phyloP scores from a whole-genome alignment of 2,113 vertebrate genomes.

The Anoplopoma fimbria region DNA sequence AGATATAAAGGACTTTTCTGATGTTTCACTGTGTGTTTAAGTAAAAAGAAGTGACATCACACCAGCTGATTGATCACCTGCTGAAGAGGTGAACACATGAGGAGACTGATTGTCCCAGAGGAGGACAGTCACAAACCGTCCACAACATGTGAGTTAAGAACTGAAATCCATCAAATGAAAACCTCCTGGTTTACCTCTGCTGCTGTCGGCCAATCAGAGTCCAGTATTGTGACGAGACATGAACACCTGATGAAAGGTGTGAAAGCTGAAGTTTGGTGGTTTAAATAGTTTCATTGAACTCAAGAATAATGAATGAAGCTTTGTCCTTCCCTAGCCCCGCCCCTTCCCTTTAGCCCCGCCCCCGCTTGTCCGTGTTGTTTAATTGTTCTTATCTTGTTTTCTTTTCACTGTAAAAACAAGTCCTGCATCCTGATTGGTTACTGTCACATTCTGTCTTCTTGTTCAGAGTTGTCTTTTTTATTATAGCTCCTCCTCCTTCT shows the following conservation, averaged over 20 bases:
- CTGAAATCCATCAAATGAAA: background rate
- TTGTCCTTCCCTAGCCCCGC: background rate
- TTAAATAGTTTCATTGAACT: background rate
- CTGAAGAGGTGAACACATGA: background rate
- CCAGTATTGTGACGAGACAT: background rate
- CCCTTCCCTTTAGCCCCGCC: background rate
- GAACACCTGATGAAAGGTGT: no score
- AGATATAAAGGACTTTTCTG: conserved; percentile 30
- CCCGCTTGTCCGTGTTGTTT: background rate
- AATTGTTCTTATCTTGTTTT: conserved; percentile 4
- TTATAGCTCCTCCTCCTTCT: background rate
- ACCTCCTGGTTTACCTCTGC: background rate
- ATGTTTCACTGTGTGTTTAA: background rate
- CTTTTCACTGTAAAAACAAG: conserved; percentile 45
- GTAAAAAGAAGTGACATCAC: conserved; percentile 17
- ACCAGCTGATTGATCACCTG: background rate
- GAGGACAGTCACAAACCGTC: no score
- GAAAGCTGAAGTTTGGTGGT: no score
- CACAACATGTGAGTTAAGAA: no score
- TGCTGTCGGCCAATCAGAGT: conserved; percentile 1
- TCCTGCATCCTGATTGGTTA: conserved; percentile 62
- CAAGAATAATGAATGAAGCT: background rate
- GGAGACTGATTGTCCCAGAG: no score
- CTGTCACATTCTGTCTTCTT: conserved; percentile 57
- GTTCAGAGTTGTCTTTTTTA: conserved; percentile 48